Percentiles rank a stretch among this genome's conserved stretches.
phyloP scores from a whole-genome alignment of 2,888 invertebrate genomes.

The Clostera curtula region DNA sequence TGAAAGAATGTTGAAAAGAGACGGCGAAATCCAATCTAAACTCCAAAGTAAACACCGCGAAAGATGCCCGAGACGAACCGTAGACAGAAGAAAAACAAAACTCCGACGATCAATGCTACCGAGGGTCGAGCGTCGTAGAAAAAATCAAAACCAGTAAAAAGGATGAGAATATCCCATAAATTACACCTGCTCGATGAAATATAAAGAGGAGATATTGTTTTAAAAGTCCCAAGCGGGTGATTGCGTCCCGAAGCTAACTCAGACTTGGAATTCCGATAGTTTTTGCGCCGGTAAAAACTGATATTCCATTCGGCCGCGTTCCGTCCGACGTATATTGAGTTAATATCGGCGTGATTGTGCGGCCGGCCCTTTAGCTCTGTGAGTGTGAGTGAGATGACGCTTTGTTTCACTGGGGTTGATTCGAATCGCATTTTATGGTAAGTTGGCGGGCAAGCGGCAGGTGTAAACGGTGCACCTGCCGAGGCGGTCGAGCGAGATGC shows the following conservation, averaged over 20 bases:
- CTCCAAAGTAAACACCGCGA: constrained; percentile 56
- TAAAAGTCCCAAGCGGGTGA: constrained; percentile 62
- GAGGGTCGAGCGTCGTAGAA: constrained; percentile 36
- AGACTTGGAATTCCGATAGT: constrained; percentile 69
- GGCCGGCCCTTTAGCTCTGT: constrained; percentile 33
- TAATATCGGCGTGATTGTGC: constrained; percentile 70
- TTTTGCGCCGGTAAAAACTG: constrained; percentile 71
- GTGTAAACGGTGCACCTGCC: constrained; percentile 69
- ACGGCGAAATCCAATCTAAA: constrained; percentile 56
- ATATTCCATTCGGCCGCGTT: constrained; percentile 67
- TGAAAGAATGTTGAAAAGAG: constrained; percentile 39
- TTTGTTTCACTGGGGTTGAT: constrained; percentile 61
- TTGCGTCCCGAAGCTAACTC: constrained; percentile 58
- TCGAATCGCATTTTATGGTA: constrained; percentile 72
- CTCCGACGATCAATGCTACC: constrained; percentile 48
- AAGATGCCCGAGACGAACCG: constrained; percentile 51
- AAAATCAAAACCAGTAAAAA: constrained; percentile 55
- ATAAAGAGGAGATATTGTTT: constrained; percentile 66
- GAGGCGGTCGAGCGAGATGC: constrained; percentile 63
- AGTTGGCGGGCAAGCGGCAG: constrained; percentile 69
- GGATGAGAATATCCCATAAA: constrained; percentile 52
- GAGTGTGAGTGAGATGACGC: constrained; percentile 48
- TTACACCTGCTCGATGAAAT: constrained; percentile 66
- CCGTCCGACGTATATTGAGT: constrained; percentile 65
- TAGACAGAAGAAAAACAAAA: constrained; percentile 70